Evolutionary conservation across 1,140 invertebrate species (phyloP), one percentile per base, ranked within the genome.

Genomic region (Ptiloglossa arizonensis): DNA sequence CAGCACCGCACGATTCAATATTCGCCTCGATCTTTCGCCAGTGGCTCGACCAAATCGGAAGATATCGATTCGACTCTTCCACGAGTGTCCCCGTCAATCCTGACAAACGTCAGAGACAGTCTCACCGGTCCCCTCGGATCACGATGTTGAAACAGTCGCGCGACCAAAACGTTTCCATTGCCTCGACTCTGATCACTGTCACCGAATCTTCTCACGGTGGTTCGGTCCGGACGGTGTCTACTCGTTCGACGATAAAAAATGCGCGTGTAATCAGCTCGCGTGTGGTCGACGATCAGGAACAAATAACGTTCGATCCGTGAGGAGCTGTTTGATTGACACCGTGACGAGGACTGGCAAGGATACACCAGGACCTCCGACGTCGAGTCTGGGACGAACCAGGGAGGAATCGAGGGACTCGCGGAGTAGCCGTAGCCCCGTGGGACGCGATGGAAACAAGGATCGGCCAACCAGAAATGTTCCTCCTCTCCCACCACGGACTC

Each of bases 401-500:
- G 73, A 38, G 73, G 73, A 76, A 76, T 76, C 66, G 32, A 41
- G 54, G 41, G 67, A 76, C 56, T 46, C 63, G 50, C 44, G 60
- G 38, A 46, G 78, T 57, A 44, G 63, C 46, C 13, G 59, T 44
- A 56, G 62, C 86, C 85, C 79, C 74, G 89, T 85, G 86, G 85
- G 87, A 87, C 74, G 86, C 80, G 73, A 83, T 63, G 83, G 87
- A 86, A 83, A 79, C 81, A 82, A 67, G 69, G 78, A 62, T 71
- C 35, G 27, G 78, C 87, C 89, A 89, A 90, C 86, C 86, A 89
- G 87, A 71, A 67, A 73, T 76, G 73, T 38, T 70, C 66, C 80
- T 73, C 76, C 44, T 75, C 80, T 88, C 91, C 91, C 90, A 91
- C 91, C 77, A 89, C 72, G 57, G 35, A 32, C 19, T 48, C 35